Conservation (phyloP, 2,888 invertebrate species). For the Plebejus argus region DNA sequence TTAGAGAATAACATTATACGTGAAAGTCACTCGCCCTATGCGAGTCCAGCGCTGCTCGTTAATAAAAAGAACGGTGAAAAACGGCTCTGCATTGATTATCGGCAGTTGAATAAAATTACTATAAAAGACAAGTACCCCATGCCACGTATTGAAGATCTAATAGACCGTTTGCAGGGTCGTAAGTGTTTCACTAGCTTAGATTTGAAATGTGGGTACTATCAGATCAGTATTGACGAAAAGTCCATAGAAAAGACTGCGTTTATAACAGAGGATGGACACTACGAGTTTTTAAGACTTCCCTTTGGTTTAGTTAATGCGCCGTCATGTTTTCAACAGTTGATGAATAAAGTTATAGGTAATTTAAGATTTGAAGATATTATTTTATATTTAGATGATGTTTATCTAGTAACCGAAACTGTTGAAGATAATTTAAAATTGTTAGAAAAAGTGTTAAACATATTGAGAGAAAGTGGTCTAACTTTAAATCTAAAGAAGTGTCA, state of each 20-base stretch:
- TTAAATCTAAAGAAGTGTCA: slow-evolving; percentile 47
- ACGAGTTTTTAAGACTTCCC: slow-evolving; percentile 49
- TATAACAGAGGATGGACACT: slow-evolving; percentile 56
- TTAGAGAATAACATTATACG: slow-evolving; percentile 25
- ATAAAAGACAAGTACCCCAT: slow-evolving; percentile 31
- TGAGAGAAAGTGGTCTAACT: slow-evolving; percentile 41
- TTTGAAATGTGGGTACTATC: slow-evolving; percentile 26
- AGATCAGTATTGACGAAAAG: slow-evolving; percentile 34
- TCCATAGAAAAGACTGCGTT: slow-evolving; percentile 54
- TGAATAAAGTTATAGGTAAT: slow-evolving; percentile 38
- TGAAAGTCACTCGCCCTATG: slow-evolving; percentile 25
- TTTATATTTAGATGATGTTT: slow-evolving; percentile 37
- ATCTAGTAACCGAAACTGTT: slow-evolving; percentile 22
- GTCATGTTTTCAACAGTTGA: slow-evolving; percentile 36
- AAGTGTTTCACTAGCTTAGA: slow-evolving; percentile 19
- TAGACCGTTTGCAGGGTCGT: slow-evolving; percentile 18
- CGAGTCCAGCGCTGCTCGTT: slow-evolving; percentile 27
- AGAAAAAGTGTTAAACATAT: slow-evolving; percentile 37
- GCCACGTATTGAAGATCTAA: slow-evolving; percentile 24
- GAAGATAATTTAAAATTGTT: slow-evolving; percentile 6
- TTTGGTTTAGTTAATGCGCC: slow-evolving; percentile 37
- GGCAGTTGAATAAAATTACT: slow-evolving; percentile 27
- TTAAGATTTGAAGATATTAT: slow-evolving; percentile 38
- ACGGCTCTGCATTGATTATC: slow-evolving; percentile 29
- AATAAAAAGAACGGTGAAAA: slow-evolving; percentile 30